phyloP scores from a whole-genome alignment of 2,113 vertebrate species.

The Tachysurus vachellii region DNA sequence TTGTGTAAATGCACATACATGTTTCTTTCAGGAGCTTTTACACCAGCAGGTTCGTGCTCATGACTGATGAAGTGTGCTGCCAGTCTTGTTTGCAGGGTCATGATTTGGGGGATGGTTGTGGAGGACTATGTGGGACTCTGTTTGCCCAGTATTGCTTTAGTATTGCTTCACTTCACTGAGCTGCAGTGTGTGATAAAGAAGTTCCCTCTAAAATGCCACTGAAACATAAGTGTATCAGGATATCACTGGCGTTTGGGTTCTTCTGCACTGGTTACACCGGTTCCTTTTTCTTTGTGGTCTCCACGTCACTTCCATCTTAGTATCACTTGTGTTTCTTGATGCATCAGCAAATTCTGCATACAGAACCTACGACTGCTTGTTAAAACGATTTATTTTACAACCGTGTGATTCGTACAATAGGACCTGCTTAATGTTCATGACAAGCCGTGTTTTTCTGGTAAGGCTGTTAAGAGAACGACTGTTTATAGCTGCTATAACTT shows the following conservation, averaged over 20 bases:
- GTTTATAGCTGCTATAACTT: not conserved
- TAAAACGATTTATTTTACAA: not conserved
- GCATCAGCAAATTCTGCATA: not conserved
- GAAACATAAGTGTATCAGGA: not conserved
- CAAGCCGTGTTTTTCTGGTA: too few relatives aligned
- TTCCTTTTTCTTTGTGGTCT: not conserved
- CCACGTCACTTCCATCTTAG: not conserved
- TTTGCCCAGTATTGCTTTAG: not conserved
- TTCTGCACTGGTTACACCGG: not conserved
- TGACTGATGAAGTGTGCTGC: not conserved
- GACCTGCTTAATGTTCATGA: not conserved
- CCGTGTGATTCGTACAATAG: not conserved
- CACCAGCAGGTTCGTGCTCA: not conserved
- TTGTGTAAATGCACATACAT: not conserved
- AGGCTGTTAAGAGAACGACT: not conserved
- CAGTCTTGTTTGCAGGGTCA: constrained; percentile 18
- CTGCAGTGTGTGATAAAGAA: not conserved
- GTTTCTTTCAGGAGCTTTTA: not conserved
- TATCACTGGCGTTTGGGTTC: not conserved
- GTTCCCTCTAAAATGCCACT: not conserved
- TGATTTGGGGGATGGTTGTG: not conserved
- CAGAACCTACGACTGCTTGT: not conserved
- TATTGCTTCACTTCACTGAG: not conserved
- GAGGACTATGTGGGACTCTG: not conserved
- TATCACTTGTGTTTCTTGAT: not conserved